phyloP scores from a whole-genome alignment of 2,113 vertebrate genomes.

The Paedocypris sp. region DNA sequence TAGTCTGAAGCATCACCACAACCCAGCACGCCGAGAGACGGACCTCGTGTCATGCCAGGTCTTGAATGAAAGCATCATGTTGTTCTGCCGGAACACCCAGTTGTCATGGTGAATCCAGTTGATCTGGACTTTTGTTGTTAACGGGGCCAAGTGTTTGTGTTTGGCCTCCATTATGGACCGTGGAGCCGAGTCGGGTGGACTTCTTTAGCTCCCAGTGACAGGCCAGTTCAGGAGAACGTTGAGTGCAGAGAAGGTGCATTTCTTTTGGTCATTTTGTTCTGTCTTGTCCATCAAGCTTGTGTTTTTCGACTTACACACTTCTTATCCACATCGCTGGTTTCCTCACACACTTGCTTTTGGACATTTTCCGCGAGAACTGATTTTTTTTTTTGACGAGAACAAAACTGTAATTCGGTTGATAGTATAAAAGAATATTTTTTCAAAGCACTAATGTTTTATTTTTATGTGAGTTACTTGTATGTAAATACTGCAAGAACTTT shows the following conservation, averaged over 20 bases:
- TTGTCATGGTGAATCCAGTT: constrained; percentile 7
- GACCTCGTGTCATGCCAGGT: background rate
- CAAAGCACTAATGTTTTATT: no score
- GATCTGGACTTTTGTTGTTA: background rate
- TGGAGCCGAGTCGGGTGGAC: background rate
- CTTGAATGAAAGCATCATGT: background rate
- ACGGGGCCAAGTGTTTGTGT: background rate
- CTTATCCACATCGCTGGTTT: background rate
- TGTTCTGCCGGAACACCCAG: background rate
- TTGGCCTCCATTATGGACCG: background rate
- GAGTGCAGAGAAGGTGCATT: background rate
- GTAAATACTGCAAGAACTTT: no score
- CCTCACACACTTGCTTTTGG: background rate
- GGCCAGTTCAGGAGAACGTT: background rate
- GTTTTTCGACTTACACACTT: background rate
- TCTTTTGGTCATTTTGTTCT: background rate
- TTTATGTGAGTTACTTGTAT: no score
- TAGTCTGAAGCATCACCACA: background rate
- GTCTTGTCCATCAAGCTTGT: background rate
- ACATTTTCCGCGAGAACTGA: no score
- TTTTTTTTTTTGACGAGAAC: no score
- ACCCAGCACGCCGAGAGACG: background rate
- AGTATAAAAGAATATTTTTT: no score
- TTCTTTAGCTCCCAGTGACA: background rate
- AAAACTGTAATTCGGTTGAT: no score